phyloP scores from a whole-genome alignment of 2,888 invertebrate species.

The Drosophila peninsularis region DNA sequence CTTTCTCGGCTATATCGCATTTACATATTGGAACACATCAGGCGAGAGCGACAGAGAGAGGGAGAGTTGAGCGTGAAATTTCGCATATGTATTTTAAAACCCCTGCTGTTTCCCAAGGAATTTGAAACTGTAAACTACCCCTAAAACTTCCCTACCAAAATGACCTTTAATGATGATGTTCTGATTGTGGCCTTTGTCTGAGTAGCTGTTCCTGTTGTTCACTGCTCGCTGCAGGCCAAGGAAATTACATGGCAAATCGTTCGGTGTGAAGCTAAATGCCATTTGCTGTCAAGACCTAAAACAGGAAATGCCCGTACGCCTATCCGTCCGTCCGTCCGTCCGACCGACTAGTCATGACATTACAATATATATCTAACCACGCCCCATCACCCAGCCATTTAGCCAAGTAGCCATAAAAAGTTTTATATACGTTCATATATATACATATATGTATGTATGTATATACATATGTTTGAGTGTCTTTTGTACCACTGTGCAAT shows the following conservation, averaged over 20 bases:
- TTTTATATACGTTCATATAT: slow-evolving; percentile 23
- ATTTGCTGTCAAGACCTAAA: slow-evolving; percentile 17
- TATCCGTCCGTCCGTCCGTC: slow-evolving; percentile 11
- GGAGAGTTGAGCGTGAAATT: slow-evolving; percentile 32
- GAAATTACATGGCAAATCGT: slow-evolving; percentile 54
- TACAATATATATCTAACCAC: slow-evolving; percentile 38
- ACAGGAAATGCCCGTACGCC: slow-evolving; percentile 32
- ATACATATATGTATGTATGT: background rate
- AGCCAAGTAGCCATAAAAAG: slow-evolving; percentile 49
- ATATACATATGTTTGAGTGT: background rate
- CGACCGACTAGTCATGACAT: slow-evolving; percentile 5
- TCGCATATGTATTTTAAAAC: slow-evolving; percentile 3
- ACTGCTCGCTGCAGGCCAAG: slow-evolving; percentile 21
- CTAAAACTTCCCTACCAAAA: slow-evolving; percentile 48
- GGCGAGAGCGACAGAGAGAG: slow-evolving; percentile 4
- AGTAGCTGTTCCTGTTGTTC: slow-evolving; percentile 3
- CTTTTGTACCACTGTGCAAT: slow-evolving; percentile 46
- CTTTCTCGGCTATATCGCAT: slow-evolving; percentile 50
- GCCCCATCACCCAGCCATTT: slow-evolving; percentile 29
- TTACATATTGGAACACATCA: slow-evolving; percentile 34
- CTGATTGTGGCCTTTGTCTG: slow-evolving; percentile 36
- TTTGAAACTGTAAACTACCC: slow-evolving; percentile 47
- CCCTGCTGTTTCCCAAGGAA: slow-evolving; percentile 39
- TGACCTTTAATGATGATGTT: slow-evolving; percentile 66
- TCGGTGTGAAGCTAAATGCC: slow-evolving; percentile 19